phyloP scores from a whole-genome alignment of 2,888 invertebrate genomes.

The Steinernema hermaphroditum region DNA sequence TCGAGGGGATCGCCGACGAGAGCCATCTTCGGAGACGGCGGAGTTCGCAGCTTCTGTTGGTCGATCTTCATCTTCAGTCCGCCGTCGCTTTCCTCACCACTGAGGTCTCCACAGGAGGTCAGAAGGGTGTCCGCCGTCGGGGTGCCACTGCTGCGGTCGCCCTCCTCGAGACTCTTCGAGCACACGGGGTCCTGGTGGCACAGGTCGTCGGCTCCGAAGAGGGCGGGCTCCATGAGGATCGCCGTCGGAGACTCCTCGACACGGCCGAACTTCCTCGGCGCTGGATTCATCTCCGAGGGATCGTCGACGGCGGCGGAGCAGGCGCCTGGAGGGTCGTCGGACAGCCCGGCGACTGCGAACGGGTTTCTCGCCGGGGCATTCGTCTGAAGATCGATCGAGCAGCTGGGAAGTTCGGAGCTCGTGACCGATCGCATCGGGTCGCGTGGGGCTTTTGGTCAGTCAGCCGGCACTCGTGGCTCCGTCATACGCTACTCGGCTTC shows the following conservation, averaged over 20 bases:
- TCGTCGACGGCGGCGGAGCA: not conserved
- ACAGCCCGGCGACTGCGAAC: not conserved
- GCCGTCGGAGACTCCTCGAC: not conserved
- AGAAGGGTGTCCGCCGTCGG: not conserved
- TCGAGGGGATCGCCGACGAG: not conserved
- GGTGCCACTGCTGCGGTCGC: not conserved
- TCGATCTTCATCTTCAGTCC: slow-evolving; percentile 2
- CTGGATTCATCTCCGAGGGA: not conserved
- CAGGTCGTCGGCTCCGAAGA: not conserved
- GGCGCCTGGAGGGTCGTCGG: not conserved
- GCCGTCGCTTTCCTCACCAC: slow-evolving; percentile 4
- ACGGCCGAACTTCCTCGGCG: not conserved
- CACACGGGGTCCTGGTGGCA: slow-evolving; percentile 11
- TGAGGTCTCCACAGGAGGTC: slow-evolving; percentile 3
- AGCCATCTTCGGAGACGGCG: too few relatives aligned
- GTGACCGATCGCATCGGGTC: slow-evolving; percentile 22
- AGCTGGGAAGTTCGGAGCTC: slow-evolving; percentile 11
- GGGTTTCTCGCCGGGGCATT: slow-evolving; percentile 7
- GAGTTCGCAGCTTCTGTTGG: too few relatives aligned
- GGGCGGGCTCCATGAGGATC: not conserved
- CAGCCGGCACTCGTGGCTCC: not conserved
- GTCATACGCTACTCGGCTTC: not conserved
- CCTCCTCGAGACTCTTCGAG: slow-evolving; percentile 2
- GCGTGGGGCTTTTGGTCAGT: not conserved
- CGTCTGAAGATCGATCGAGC: not conserved